Percentiles rank a stretch among this genome's conserved stretches.
These are phyloP conservation scores for Oryzias woworae DNA, from an alignment of 2,113 vertebrate species.

Conservation along the genomic window DNA sequence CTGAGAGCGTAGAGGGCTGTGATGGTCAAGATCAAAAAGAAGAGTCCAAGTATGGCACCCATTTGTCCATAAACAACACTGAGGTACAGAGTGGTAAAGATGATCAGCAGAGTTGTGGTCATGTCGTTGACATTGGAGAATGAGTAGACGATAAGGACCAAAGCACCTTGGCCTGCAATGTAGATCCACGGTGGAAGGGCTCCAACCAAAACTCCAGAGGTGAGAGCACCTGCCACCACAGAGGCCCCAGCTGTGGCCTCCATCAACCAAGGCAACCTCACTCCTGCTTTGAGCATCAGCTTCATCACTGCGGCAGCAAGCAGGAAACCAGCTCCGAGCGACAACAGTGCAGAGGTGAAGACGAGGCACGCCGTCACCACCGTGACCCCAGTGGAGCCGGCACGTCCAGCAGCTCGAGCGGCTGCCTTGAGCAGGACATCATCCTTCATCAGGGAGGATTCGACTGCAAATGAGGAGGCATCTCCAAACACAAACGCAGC, in stretches of 20 bases:
- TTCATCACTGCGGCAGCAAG: slow-evolving; percentile 42
- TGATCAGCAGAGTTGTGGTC: slow-evolving; percentile 56
- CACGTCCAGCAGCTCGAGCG: slow-evolving; percentile 12
- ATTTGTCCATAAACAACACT: slow-evolving; percentile 45
- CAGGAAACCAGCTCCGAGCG: slow-evolving; percentile 59
- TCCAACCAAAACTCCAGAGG: slow-evolving; percentile 32
- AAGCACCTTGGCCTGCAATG: slow-evolving; percentile 28
- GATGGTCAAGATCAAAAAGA: slow-evolving; percentile 36
- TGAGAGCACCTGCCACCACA: slow-evolving; percentile 42
- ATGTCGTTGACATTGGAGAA: slow-evolving; percentile 57
- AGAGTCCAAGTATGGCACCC: slow-evolving; percentile 42
- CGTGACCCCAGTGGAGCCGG: slow-evolving; percentile 52
- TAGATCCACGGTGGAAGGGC: slow-evolving; percentile 45
- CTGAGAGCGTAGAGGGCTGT: slow-evolving; percentile 31
- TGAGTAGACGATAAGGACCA: slow-evolving; percentile 48
- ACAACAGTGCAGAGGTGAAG: slow-evolving; percentile 55
- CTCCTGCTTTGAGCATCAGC: slow-evolving; percentile 21
- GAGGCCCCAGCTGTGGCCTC: slow-evolving; percentile 36
- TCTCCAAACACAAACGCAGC: slow-evolving; percentile 61
- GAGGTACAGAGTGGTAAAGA: slow-evolving; percentile 58
- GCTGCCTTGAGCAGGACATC: slow-evolving; percentile 37
- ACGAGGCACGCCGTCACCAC: slow-evolving; percentile 49
- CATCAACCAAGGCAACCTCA: slow-evolving; percentile 9
- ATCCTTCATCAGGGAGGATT: slow-evolving; percentile 33
- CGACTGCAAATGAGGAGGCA: slow-evolving; percentile 36